Percentiles rank a stretch among this genome's conserved stretches.
Conservation (phyloP, 37 sponge, comb jelly and placozoan species). For the Mnemiopsis leidyi region DNA sequence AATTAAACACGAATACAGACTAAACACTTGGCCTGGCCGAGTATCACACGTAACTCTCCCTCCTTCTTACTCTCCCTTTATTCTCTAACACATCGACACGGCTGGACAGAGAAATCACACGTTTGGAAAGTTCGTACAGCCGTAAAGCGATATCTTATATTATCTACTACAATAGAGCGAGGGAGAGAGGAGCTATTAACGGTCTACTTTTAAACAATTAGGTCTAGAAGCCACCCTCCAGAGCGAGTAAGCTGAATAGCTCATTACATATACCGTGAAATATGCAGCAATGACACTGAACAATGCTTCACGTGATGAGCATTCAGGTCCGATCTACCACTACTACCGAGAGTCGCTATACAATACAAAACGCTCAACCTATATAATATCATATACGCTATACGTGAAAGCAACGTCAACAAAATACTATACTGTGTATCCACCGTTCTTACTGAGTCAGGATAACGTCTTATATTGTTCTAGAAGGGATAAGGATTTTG, state of each 20-base stretch:
- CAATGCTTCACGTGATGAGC: background rate
- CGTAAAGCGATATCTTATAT: too few relatives aligned
- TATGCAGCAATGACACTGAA: background rate
- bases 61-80: background rate
- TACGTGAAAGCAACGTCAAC: too few relatives aligned
- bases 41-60: too few relatives aligned
- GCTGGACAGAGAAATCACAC: background rate
- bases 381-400: too few relatives aligned
- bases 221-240: background rate
- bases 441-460: too few relatives aligned
- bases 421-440: too few relatives aligned
- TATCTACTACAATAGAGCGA: too few relatives aligned
- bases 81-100: too few relatives aligned
- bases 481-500: too few relatives aligned
- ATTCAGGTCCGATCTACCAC: too few relatives aligned
- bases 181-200: background rate
- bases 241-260: background rate
- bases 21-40: background rate
- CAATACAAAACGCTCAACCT: background rate
- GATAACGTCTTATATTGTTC: too few relatives aligned
- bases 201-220: background rate
- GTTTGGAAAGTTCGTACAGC: background rate
- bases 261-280: background rate
- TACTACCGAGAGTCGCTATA: background rate
- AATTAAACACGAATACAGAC: background rate